Percentiles rank a stretch among this genome's conserved stretches.
These are phyloP conservation scores for Blastomussa wellsi DNA, from an alignment of 92 coral and sea anemone genomes.

Conservation along the genomic window DNA sequence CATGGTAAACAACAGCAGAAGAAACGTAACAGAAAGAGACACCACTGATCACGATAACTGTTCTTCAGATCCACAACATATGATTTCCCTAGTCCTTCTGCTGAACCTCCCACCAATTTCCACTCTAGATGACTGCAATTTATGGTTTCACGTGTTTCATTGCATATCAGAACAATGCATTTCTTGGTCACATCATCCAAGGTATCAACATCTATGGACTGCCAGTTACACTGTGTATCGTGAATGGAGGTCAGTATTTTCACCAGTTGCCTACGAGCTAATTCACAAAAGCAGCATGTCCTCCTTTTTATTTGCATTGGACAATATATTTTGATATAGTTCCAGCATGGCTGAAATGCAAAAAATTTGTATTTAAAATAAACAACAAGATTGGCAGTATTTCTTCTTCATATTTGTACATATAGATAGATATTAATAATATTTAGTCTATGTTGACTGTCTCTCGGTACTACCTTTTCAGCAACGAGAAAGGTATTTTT, in stretches of 20 bases:
- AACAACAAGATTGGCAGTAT: too few relatives aligned
- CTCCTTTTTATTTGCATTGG: not conserved
- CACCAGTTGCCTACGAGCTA: not conserved
- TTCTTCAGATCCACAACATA: slow-evolving; percentile 8
- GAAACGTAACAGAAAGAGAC: slow-evolving; percentile 13
- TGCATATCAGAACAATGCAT: slow-evolving; percentile 17
- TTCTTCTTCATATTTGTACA: too few relatives aligned
- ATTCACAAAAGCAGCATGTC: not conserved
- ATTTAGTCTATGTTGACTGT: not conserved
- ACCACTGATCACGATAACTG: slow-evolving; percentile 21
- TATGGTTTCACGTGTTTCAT: not conserved
- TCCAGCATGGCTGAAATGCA: too few relatives aligned
- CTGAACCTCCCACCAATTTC: slow-evolving; percentile 14
- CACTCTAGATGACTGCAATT: slow-evolving; percentile 9
- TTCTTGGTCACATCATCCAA: slow-evolving; percentile 22
- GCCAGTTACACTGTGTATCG: too few relatives aligned
- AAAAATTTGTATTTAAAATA: too few relatives aligned
- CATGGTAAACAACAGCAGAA: slow-evolving; percentile 12
- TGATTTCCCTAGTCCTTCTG: slow-evolving; percentile 17
- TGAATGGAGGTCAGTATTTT: too few relatives aligned
- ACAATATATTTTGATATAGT: too few relatives aligned
- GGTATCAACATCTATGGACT: not conserved
- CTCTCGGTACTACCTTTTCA: slow-evolving; percentile 7
- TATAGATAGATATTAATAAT: too few relatives aligned
- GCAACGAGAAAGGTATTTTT: slow-evolving; percentile 6